Evolutionary conservation across 2,797 vertebrate genomes (phyloP), one percentile per base, ranked within the genome.

Genomic region (Gymnodraco acuticeps): DNA sequence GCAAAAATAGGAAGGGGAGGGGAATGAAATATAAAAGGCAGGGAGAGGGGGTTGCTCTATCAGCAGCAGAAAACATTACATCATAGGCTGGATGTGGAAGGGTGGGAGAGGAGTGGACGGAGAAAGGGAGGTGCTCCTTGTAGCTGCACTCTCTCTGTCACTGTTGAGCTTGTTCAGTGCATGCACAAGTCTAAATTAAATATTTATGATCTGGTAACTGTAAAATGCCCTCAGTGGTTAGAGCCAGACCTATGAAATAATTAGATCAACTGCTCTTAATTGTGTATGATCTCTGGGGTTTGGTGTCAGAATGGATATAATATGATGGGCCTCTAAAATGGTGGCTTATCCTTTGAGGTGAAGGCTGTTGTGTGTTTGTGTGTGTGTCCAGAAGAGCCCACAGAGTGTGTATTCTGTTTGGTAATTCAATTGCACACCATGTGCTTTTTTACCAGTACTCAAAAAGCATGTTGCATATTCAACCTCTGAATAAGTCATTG

Each of bases 21-120:
- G 82, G 85, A 73, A 78, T 45, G 61, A 66, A 77, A 81, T 52
- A 63, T 47, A 78, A 75, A 89, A 82, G 55, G 75, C 85, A 85
- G 3, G 3, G 82, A 88, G 88, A 85, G 90, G 92, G 93, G 94
- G 88, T 93, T 93, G 94, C 92, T 94, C 92, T 90, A 92, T 92
- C 93, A 92, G 89, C 92, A 90, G 92, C 92, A 93, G 83, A 81
- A 81, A 93, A 81, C 95, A 95, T 95, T 95, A 95, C 95, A 95
- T 95, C 95, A 95, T 95, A 91, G 94, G 86, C 90, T 92, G 89
- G 88, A 92, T 85, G 89, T 90, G 84, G 84, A 91, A 86, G 88
- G 90, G 89, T 89, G 89, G 90, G 89, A 85, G 90, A 89, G 90
- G 90, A 92, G 83, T 90, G 88, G 85, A 91, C 81, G 58, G 87